phyloP scores from a whole-genome alignment of 2,888 invertebrate genomes.

The Apomyelois bistriatella region DNA sequence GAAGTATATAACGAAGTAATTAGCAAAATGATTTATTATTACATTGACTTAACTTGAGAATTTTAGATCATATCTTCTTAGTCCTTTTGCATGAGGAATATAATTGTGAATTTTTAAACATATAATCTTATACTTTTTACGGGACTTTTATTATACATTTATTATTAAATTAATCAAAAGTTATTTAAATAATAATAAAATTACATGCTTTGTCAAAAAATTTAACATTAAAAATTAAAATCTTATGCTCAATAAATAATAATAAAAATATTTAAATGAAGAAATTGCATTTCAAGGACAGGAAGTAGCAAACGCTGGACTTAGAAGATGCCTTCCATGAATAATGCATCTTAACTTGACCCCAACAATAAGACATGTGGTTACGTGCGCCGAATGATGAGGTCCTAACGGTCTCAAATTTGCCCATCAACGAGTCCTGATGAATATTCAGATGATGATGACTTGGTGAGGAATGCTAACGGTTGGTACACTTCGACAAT shows the following conservation, averaged over 20 bases:
- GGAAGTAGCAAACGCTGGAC: slow-evolving; percentile 34
- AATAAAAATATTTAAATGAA: background rate
- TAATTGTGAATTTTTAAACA: too few species aligned
- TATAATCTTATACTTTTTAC: too few species aligned
- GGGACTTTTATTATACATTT: too few species aligned
- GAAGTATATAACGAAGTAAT: slow-evolving; percentile 21
- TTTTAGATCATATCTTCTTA: background rate
- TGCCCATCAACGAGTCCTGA: slow-evolving; percentile 56
- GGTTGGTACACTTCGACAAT: slow-evolving; percentile 66
- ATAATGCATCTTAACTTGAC: slow-evolving; percentile 45
- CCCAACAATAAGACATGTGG: slow-evolving; percentile 40
- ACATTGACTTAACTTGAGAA: background rate
- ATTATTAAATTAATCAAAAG: too few species aligned
- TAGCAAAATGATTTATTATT: slow-evolving; percentile 22
- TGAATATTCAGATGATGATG: slow-evolving; percentile 71
- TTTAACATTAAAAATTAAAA: too few species aligned
- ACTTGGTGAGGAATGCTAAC: slow-evolving; percentile 68
- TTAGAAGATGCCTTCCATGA: slow-evolving; percentile 53
- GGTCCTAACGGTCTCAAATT: slow-evolving; percentile 59
- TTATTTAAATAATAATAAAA: too few species aligned
- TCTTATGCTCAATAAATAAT: too few species aligned
- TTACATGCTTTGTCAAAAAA: too few species aligned
- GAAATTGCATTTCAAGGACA: background rate
- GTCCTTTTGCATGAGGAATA: too few species aligned
- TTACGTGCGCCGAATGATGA: slow-evolving; percentile 54